Evolutionary conservation across 2,113 vertebrate genomes (phyloP).

Genomic region (Chinchilla lanigera): DNA sequence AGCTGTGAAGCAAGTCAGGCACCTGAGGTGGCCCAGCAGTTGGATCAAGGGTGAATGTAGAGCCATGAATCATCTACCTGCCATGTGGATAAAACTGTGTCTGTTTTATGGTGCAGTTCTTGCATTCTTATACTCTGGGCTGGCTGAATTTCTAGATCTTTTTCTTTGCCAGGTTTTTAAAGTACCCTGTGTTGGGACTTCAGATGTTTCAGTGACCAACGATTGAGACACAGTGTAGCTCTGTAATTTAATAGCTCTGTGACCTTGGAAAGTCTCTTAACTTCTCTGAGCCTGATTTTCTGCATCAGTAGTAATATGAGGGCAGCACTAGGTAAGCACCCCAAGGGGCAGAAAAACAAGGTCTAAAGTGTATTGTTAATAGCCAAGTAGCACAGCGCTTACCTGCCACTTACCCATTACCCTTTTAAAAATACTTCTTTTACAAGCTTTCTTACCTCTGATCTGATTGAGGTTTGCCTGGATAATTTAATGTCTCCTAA

Average conservation of each 20-base stretch:
- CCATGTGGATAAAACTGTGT: neutral
- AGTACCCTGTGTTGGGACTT: neutral
- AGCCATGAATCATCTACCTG: fast-evolving
- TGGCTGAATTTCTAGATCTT: neutral
- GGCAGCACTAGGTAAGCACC: neutral
- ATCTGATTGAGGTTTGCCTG: too few relatives aligned
- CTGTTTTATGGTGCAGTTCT: neutral
- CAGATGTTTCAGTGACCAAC: neutral
- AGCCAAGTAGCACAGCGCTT: neutral
- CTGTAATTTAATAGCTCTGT: neutral
- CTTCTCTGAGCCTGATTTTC: neutral
- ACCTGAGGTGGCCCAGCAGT: neutral
- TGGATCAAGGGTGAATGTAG: neutral
- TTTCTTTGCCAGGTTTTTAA: neutral
- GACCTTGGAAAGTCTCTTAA: neutral
- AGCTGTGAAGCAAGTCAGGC: neutral
- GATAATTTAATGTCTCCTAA: neutral
- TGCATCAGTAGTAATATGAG: too few relatives aligned
- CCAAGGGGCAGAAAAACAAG: neutral
- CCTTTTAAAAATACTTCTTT: neutral
- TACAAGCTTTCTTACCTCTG: neutral
- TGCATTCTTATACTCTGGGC: neutral
- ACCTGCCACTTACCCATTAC: too few relatives aligned
- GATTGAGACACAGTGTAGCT: neutral
- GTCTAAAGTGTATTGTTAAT: neutral